Percentiles rank a stretch among this genome's conserved stretches.
Conservation (phyloP, 2,797 vertebrate species). For the Rhinoraja longicauda region DNA sequence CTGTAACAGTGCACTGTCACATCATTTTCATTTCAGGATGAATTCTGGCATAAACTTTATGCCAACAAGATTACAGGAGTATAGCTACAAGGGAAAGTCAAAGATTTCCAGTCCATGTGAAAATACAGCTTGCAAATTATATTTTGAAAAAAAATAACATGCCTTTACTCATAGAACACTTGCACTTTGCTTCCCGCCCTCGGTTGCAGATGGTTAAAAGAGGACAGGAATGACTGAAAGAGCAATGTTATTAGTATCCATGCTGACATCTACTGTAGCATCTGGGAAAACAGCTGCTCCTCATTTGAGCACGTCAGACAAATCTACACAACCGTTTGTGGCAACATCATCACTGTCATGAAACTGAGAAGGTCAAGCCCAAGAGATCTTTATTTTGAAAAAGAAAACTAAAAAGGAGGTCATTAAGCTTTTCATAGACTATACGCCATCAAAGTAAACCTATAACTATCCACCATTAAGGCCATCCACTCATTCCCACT, state of each 20-base stretch:
- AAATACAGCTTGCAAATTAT: neutral
- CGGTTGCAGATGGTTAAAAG: neutral
- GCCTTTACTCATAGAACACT: neutral
- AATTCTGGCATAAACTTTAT: neutral
- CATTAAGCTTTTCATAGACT: neutral
- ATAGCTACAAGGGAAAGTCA: neutral
- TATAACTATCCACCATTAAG: neutral
- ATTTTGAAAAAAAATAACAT: neutral
- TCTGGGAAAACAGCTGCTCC: neutral
- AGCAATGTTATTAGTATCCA: neutral
- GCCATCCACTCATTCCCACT: neutral
- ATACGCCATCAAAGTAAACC: neutral
- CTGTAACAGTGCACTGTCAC: no score
- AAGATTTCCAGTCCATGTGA: neutral
- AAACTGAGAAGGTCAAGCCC: neutral
- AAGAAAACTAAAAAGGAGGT: neutral
- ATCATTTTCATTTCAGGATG: neutral
- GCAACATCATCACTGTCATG: neutral
- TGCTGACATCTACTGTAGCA: neutral
- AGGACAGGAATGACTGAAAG: neutral
- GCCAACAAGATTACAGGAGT: neutral
- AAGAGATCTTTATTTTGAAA: neutral
- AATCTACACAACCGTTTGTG: neutral
- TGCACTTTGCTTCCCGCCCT: neutral
- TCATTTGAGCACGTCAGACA: neutral